These are phyloP conservation scores for Melanerpes aurifrons DNA, from an alignment of 2,113 vertebrate genomes.

Conservation along the genomic window DNA sequence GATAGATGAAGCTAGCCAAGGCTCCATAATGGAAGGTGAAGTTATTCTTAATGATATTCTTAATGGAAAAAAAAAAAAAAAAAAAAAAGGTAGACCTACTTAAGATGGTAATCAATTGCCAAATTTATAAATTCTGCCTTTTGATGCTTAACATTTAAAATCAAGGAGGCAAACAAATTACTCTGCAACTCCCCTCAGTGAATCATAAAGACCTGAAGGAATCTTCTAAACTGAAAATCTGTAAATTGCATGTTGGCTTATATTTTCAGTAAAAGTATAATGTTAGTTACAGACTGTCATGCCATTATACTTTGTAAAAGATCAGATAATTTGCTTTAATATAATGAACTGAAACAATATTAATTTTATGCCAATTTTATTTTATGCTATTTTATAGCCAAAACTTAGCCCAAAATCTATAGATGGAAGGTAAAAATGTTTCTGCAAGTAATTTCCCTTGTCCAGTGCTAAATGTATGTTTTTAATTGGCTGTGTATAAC, in stretches of 20 bases:
- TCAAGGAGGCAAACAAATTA: not conserved
- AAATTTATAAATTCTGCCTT: not conserved
- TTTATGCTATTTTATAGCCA: not conserved
- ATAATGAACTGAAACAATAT: not conserved
- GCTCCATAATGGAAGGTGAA: not conserved
- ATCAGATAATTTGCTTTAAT: not conserved
- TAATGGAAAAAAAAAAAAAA: too few species aligned
- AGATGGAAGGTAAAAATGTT: not conserved
- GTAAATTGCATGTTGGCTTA: not conserved
- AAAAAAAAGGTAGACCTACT: not conserved
- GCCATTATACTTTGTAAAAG: not conserved
- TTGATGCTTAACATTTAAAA: not conserved
- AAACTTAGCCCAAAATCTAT: not conserved
- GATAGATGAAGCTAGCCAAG: not conserved
- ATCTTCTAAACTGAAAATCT: not conserved
- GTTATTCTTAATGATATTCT: not conserved
- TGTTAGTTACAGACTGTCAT: not conserved
- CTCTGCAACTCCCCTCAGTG: not conserved
- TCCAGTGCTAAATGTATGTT: not conserved
- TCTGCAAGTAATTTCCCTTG: not conserved
- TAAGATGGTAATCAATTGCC: not conserved
- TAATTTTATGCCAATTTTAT: not conserved
- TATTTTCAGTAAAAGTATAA: not conserved
- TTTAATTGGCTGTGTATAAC: not conserved
- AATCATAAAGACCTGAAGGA: not conserved